Evolutionary conservation across 92 coral and sea anemone species (phyloP), one percentile per base, ranked within the genome.

Genomic region (Palythoa grandiflora): DNA sequence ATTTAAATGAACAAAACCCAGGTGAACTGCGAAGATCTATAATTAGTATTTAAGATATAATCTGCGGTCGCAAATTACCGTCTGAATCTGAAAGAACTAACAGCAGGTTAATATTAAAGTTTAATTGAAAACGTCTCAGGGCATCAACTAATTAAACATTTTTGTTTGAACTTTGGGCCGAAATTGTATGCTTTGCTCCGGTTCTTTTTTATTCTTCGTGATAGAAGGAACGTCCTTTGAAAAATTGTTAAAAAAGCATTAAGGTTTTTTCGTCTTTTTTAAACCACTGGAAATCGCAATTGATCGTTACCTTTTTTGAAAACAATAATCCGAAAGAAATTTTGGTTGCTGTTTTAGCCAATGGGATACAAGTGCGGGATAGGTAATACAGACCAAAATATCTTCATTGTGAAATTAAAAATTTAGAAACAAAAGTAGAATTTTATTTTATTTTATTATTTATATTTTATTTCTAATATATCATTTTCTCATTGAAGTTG

Each of bases 91-190:
- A 60, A 47, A 36, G n/a, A 54, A 38, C 35, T 28, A 2, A 6
- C 60, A 44, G 86, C 75, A 65, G 86, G 61, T 81, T 8, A 17
- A 36, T 65, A 81, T 81, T 81, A 81, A 81, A 81, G 1, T 81
- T 81, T 81, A 81, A 81, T 81, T 66, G 60, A 81, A 81, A 81
- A 68, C 75, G 86, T 81, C 86, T 61, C 85, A 11, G 86, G 52
- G 44, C 47, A n/a, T 66, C 61, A 40, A 9, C 75, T 81, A 48
- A 68, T 65, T 44, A 65, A 13, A 63, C 17, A 47, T 48, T 63
- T 81, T 79, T 79, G 84, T 63, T 77, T 13, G 48, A 6, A 54
- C 5, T 63, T 17, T 36, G 13, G 10, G 35, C 39, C 52, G 9
- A 15, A 76, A 52, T 1, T 50, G 36, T 36, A n/a, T 61, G 39